These are phyloP conservation scores for Agelaius phoeniceus DNA, from an alignment of 2,113 vertebrate genomes.

Conservation along the genomic window DNA sequence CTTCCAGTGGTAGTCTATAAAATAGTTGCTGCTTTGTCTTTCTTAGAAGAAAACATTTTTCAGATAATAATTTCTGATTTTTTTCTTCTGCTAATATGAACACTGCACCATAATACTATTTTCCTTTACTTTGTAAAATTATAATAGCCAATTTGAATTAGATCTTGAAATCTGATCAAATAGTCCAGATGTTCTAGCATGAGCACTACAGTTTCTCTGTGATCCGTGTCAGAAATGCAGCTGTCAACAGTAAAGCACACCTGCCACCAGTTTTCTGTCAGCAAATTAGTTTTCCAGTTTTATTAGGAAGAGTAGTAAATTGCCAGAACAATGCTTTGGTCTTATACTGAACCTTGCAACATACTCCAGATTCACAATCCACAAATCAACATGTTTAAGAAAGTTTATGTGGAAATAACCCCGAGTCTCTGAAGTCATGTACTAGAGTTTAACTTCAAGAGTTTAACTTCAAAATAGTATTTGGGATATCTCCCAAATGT, in stretches of 20 bases:
- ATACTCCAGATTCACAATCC: not conserved
- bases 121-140: constrained; percentile 30
- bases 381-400: not conserved
- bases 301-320: constrained; percentile 56
- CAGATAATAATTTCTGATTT: not conserved
- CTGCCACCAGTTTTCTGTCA: constrained; percentile 65
- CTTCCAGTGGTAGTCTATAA: not conserved
- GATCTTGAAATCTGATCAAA: constrained; percentile 70
- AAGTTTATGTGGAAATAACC: not conserved
- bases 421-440: not conserved
- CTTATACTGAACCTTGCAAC: not conserved
- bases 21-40: not conserved
- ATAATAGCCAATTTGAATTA: constrained; percentile 35
- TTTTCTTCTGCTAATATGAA: not conserved
- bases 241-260: constrained; percentile 73
- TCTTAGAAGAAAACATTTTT: not conserved
- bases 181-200: constrained; percentile 73
- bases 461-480: not conserved
- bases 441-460: too few relatives aligned
- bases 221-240: constrained; percentile 74
- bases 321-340: constrained; percentile 12
- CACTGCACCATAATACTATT: not conserved
- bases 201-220: constrained; percentile 58
- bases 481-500: not conserved
- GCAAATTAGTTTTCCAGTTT: constrained; percentile 66